These are phyloP conservation scores for Pomacea maculata DNA, from an alignment of 1,140 invertebrate species.

Conservation along the genomic window DNA sequence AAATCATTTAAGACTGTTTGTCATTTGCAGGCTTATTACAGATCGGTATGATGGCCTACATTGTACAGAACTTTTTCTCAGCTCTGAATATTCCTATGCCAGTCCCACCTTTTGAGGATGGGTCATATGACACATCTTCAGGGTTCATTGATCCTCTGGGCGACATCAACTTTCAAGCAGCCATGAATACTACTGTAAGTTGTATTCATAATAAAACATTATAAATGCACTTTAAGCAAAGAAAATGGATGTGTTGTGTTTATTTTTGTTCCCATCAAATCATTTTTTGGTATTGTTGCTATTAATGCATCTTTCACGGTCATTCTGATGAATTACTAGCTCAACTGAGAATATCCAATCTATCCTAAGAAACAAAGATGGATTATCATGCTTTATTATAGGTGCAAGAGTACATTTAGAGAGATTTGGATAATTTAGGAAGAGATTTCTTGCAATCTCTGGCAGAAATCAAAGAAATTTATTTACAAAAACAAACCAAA, in stretches of 20 bases:
- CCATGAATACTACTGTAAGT: neutral
- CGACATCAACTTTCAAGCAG: neutral
- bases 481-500: no score
- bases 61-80: constrained; percentile 14
- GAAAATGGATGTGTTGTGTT: neutral
- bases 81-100: constrained; percentile 8
- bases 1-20: neutral
- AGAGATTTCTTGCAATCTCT: no score
- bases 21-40: constrained; percentile 8
- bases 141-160: neutral
- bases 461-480: no score
- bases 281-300: neutral
- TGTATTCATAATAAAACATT: neutral
- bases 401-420: no score
- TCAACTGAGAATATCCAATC: no score
- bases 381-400: no score
- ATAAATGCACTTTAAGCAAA: neutral
- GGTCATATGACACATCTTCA: neutral
- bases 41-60: constrained; percentile 13
- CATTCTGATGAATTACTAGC: no score
- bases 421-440: no score
- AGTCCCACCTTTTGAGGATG: neutral
- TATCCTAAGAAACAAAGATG: no score
- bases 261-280: neutral
- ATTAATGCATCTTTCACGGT: neutral